Base-by-base conservation (phyloP, 2,888 invertebrate genomes). In the Palloptera scutellata region DNA sequence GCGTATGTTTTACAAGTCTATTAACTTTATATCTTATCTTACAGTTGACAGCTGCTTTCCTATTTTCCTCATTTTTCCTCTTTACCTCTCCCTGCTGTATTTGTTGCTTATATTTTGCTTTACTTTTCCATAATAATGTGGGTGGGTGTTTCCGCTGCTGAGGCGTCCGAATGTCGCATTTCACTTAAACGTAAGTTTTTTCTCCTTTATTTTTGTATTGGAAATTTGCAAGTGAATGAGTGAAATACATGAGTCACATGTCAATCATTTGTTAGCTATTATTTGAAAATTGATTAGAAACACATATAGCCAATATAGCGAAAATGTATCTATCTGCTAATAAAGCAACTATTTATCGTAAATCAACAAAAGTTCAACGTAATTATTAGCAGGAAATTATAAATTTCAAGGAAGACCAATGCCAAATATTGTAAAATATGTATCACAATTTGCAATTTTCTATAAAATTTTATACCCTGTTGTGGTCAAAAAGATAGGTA, bases 1-100 rank as follows among this genome's bases (percentile, higher is more conserved):
- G 78, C 80, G 78, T 79, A 78, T 79, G 80, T 79, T 81, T 79
- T 79, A 81, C 80, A 81, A 82, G 80, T 81, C 82, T 82, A 81
- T 81, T 81, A 81, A 82, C 79, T 81, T 81, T 75, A 76, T 76
- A 79, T 76, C 82, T 81, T 81, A 81, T 81, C 81, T 81, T 75
- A 30, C 76, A 76, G 80, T 79, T 81, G 82, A 81, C 80, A 82
- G 82, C 81, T 78, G 80, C 77, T 80, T 79, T 77, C 78, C 79
- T 80, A 78, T 81, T 78, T 76, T 75, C 72, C 76, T 75, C 79
- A 77, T 78, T 78, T 19, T 60, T 43, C 30, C 48, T 45, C 1
- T 48, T 62, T 62, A 55, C 42, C 55, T 51, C 15, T 54, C 20
- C 12, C 43, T n/a, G n/a, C 55, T 55, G 43, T 55, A n/a, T n/a